Conservation (phyloP, 2,888 invertebrate species). For the Chloromyia formosa region DNA sequence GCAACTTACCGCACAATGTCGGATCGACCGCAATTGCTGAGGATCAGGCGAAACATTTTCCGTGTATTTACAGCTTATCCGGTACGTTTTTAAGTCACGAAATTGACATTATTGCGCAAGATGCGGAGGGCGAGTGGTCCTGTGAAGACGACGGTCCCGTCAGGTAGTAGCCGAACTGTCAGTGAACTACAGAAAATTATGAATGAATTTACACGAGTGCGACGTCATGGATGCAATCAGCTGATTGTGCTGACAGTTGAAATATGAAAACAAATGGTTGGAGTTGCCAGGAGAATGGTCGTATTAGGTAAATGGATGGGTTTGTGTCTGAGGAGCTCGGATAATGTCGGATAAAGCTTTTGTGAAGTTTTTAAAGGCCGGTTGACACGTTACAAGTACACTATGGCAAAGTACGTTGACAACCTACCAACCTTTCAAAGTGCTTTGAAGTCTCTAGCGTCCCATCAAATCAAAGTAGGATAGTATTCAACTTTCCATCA, state of each 20-base stretch:
- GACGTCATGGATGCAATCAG: not conserved
- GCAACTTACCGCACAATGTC: slow-evolving; percentile 32
- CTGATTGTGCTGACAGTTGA: not conserved
- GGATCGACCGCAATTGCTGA: slow-evolving; percentile 34
- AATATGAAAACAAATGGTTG: not conserved
- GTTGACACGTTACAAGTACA: no score
- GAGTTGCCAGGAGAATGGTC: not conserved
- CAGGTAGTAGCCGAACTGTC: slow-evolving; percentile 8
- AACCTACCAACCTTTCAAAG: no score
- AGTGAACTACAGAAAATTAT: not conserved
- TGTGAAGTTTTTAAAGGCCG: no score
- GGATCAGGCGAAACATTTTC: slow-evolving; percentile 36
- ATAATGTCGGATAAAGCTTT: no score
- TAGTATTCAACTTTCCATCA: no score
- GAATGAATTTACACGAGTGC: slow-evolving; percentile 22
- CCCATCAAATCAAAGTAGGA: no score
- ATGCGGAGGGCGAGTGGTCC: not conserved
- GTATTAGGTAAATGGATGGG: no score
- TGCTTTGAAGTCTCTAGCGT: no score
- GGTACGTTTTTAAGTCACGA: slow-evolving; percentile 11
- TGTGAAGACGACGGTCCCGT: not conserved
- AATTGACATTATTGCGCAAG: slow-evolving; percentile 39
- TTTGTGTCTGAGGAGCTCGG: no score
- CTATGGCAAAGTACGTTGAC: no score
- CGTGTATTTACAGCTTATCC: not conserved